Conservation (phyloP, 2,888 invertebrate species). For the Lamproptera curius region DNA sequence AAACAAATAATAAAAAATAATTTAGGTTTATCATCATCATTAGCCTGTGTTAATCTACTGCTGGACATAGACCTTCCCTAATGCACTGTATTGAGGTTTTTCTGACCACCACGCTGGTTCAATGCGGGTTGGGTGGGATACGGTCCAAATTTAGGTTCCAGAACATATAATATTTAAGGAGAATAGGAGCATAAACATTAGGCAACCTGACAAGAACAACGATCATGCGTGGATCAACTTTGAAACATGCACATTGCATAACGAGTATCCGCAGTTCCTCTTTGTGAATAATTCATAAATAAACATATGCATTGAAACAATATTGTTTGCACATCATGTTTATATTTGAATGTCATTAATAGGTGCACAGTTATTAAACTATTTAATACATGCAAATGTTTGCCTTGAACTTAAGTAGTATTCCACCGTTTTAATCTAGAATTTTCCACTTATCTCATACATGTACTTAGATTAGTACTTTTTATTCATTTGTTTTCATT, state of each 20-base stretch:
- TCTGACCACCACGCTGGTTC: no score
- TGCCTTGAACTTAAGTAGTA: no score
- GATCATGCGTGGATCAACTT: constrained; percentile 6
- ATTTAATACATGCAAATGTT: constrained; percentile 6
- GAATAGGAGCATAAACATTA: constrained; percentile 11
- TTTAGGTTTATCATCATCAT: no score
- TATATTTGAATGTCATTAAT: constrained; percentile 9
- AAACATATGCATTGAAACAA: constrained; percentile 6
- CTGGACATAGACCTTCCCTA: no score
- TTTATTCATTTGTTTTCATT: no score
- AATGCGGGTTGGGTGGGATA: no score
- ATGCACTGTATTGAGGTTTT: no score
- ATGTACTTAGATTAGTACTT: no score
- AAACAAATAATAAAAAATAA: no score
- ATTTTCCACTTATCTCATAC: constrained; percentile 13
- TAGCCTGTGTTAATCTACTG: no score
- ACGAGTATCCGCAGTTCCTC: background rate
- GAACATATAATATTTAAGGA: constrained; percentile 7
- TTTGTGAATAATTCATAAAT: constrained; percentile 14
- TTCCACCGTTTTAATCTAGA: constrained; percentile 2
- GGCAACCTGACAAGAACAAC: constrained; percentile 1
- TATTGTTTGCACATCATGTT: constrained; percentile 8
- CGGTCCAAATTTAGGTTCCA: no score
- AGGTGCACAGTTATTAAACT: constrained; percentile 4
- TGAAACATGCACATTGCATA: constrained; percentile 4